phyloP scores from a whole-genome alignment of 2,797 vertebrate species.

The Poliocrania exsul region DNA sequence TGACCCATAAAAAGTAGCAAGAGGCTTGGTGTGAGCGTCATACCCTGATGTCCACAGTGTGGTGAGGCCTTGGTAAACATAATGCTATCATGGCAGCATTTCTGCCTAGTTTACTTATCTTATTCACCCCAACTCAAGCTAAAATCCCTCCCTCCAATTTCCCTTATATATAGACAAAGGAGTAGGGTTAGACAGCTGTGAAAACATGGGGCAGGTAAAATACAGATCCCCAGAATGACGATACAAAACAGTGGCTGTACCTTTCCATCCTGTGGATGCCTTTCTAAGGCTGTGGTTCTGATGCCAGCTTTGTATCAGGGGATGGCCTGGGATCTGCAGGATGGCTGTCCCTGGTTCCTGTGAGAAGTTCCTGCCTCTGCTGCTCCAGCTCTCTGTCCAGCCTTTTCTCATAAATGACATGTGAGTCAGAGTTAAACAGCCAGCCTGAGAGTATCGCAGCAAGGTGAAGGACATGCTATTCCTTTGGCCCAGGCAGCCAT shows the following conservation, averaged over 20 bases:
- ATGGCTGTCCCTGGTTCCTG: background rate
- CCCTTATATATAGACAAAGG: background rate
- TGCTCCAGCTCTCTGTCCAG: background rate
- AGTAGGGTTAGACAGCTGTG: background rate
- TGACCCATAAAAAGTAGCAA: background rate
- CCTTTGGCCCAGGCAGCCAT: fast-evolving
- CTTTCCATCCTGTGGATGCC: fast-evolving
- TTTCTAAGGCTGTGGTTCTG: background rate
- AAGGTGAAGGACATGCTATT: background rate
- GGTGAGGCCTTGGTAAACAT: background rate
- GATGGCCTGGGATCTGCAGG: background rate
- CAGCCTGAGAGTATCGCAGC: background rate
- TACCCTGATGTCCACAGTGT: background rate
- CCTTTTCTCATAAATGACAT: background rate
- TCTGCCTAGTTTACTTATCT: background rate
- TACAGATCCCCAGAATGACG: too few relatives aligned
- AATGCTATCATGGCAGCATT: background rate
- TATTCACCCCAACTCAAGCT: background rate
- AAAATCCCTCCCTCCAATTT: background rate
- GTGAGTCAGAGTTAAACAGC: background rate
- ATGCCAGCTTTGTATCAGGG: background rate
- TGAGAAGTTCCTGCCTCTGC: background rate
- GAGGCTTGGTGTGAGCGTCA: background rate
- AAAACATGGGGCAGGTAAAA: background rate
- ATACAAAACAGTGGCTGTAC: background rate